Evolutionary conservation across 2,888 invertebrate species (phyloP), one percentile per base, ranked within the genome.

Genomic region (Rhagium mordax): DNA sequence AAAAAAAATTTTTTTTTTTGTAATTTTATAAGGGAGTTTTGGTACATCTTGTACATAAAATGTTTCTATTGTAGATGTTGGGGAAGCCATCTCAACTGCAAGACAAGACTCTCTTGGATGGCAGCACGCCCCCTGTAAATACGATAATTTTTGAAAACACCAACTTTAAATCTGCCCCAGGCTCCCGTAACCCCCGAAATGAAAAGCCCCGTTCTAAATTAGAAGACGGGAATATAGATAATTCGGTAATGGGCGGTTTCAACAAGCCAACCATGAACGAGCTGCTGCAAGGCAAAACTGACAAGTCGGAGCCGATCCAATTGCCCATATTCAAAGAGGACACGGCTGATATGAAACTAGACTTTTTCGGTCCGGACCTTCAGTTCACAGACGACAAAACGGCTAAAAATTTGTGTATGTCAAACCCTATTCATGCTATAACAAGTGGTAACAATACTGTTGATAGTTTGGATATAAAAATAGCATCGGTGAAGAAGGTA

Each of bases 141-240:
- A 96, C 96, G 0, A 94, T 97, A 66, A 96, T 97, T 78, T 96
- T 97, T 85, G 96, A 97, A 85, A 97, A 97, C 86, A 96, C 96
- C 1, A 96, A 96, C 86, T 96, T 94, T 86, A 96, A 96, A 86
- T 92, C 93, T 77, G 93, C 92, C 70, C 92, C 93, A 16, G 93
- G 92, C 69, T 90, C 91, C 72, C 85, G 88, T 2, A 84, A 85
- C 0, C 77, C 87, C 2, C 83, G 89, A 74, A 91, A 90, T 29
- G 90, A 92, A 74, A 94, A 93, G 86, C 90, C 91, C 60, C 83
- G 88, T 8, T 88, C 89, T 20, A 92, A 91, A 57, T 86, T 90
- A 10, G 93, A 93, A 75, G 90, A 92, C 51, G 89, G 90, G 60
- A 84, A 78, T 41, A 73, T 83, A 7, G 84, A 85, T 29, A 81